phyloP scores from a whole-genome alignment of 2,797 vertebrate genomes.

The Paedocypris micromegethes region DNA sequence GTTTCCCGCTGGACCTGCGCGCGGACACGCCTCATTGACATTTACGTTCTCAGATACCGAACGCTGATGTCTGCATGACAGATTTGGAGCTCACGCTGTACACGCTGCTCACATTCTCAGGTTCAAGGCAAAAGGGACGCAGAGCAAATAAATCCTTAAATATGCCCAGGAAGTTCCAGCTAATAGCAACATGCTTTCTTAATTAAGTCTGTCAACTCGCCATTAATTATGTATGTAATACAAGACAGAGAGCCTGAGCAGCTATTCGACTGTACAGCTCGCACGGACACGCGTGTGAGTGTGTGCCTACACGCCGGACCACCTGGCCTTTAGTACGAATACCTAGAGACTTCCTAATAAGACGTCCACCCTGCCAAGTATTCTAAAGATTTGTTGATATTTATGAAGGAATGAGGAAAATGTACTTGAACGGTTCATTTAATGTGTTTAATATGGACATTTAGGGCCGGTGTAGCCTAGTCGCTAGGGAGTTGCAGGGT shows the following conservation, averaged over 20 bases:
- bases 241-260: constrained; percentile 44
- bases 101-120: constrained; percentile 44
- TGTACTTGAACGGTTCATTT: constrained; percentile 17
- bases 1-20: constrained; percentile 19
- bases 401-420: constrained; percentile 19
- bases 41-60: constrained; percentile 26
- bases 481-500: no score
- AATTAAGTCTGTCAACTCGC: constrained; percentile 55
- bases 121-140: constrained; percentile 45
- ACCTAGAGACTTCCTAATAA: constrained; percentile 25
- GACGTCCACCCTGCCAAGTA: constrained; percentile 25
- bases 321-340: constrained; percentile 30
- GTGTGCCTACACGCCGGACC: constrained; percentile 12
- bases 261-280: constrained; percentile 37
- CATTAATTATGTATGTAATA: constrained; percentile 54
- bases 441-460: no score
- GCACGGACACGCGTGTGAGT: constrained; percentile 24
- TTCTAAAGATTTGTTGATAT: constrained; percentile 27
- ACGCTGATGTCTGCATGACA: constrained; percentile 32
- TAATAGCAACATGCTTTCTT: constrained; percentile 55
- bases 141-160: constrained; percentile 55
- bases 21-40: constrained; percentile 36
- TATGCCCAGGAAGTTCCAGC: constrained; percentile 53
- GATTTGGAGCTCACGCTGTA: constrained; percentile 36
- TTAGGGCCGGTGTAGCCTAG: no score